These are phyloP conservation scores for Porphyrio hochstetteri DNA, from an alignment of 2,113 vertebrate species.

Conservation along the genomic window DNA sequence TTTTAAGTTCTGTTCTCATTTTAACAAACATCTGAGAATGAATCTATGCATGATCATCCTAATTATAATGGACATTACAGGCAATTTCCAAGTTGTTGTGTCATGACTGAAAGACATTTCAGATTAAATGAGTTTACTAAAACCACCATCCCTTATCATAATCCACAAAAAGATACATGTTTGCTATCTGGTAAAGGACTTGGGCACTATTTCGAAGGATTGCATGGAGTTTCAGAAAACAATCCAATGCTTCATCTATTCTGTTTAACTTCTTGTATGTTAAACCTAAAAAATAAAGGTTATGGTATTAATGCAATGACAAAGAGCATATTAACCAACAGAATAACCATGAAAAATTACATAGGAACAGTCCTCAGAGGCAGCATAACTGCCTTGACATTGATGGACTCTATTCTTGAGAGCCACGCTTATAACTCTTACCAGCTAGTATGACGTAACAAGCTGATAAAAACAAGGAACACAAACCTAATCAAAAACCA, in stretches of 20 bases:
- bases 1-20: not conserved
- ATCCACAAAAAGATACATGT: slow-evolving; percentile 85
- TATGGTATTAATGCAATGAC: not conserved
- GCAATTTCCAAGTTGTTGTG: not conserved
- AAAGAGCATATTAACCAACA: not conserved
- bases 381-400: not conserved
- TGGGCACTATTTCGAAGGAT: slow-evolving; percentile 91
- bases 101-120: not conserved
- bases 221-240: slow-evolving; percentile 93
- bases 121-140: not conserved
- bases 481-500: not conserved
- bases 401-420: not conserved
- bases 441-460: not conserved
- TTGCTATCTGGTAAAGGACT: slow-evolving; percentile 92
- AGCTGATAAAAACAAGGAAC: not conserved
- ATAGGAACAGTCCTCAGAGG: not conserved
- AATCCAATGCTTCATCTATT: slow-evolving; percentile 90
- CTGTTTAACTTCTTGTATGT: slow-evolving; percentile 88
- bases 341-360: not conserved
- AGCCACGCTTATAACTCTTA: not conserved
- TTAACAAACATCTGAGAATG: not conserved
- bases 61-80: not conserved
- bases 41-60: not conserved
- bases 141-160: not conserved
- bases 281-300: slow-evolving; percentile 79